Conservation (phyloP, 2,888 invertebrate species). For the Argyresthia goedartella region DNA sequence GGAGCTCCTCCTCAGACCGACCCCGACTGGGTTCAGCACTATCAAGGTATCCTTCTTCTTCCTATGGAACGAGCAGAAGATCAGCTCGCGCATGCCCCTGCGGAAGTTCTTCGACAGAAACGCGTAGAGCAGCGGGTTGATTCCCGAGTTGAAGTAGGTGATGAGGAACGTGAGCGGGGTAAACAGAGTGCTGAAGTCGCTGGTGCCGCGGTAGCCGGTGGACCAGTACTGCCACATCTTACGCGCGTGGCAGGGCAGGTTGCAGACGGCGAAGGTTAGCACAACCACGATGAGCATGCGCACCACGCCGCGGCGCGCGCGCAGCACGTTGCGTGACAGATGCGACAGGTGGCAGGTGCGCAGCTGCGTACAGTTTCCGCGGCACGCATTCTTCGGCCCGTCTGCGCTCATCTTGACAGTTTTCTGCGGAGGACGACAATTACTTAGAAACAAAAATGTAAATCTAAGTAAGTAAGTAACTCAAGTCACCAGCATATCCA, state of each 20-base stretch:
- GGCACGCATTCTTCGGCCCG: conserved; percentile 36
- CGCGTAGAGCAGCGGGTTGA: conserved; percentile 92
- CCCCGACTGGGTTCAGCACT: conserved; percentile 52
- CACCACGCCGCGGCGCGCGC: conserved; percentile 87
- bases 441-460: neutral
- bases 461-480: too few relatives aligned
- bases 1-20: conserved; percentile 53
- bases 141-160: conserved; percentile 90
- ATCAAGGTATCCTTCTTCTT: conserved; percentile 56
- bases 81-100: conserved; percentile 85
- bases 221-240: conserved; percentile 92
- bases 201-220: conserved; percentile 76
- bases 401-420: neutral
- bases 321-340: conserved; percentile 81
- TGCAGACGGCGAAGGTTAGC: conserved; percentile 89
- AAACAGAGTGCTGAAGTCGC: conserved; percentile 81
- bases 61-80: conserved; percentile 70
- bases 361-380: conserved; percentile 37
- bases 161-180: conserved; percentile 90
- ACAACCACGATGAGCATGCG: conserved; percentile 92
- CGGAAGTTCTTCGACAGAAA: conserved; percentile 86
- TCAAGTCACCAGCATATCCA: too few relatives aligned
- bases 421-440: neutral
- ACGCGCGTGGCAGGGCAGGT: conserved; percentile 89
- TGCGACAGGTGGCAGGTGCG: conserved; percentile 74